Evolutionary conservation across 2,797 vertebrate species (phyloP), one percentile per base, ranked within the genome.

Genomic region (Anisognathus igniventris): DNA sequence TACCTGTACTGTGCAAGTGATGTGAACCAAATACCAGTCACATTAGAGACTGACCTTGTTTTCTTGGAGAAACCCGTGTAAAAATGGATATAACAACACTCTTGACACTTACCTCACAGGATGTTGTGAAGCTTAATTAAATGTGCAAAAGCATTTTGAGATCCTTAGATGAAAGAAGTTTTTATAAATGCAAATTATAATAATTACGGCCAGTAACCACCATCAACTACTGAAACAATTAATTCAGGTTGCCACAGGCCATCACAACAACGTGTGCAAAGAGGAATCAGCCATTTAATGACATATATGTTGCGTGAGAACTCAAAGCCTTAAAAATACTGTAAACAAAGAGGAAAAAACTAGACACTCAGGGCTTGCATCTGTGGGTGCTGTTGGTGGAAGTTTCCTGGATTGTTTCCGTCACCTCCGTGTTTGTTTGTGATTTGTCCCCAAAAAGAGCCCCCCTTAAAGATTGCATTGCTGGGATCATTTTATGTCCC

Each of bases 111-210:
- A 96, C 95, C 92, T 96, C 91, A 95, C 89, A 96, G 95, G 96
- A 97, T 96, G 87, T 96, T 93, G 95, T 97, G 92, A 92, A 95
- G 95, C 82, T 94, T 96, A 96, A 97, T 96, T 96, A 95, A 96
- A 96, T 91, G 92, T 3, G 64, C 91, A 93, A 90, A 95, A 96
- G 91, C 91, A 95, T 93, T 94, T 62, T 75, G 93, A 97, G 94
- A 96, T 96, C 89, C 92, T 92, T 90, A 96, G 92, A 96, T 97
- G 92, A 97, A 96, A 97, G 95, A 89, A 92, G 95, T 92, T 96
- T 96, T 96, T 95, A 95, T 96, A 96, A 95, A 96, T 97, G 96
- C 82, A 97, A 93, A 97, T 96, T 96, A 96, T 96, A 95, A 96
- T 96, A 96, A 97, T 97, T 96, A 96, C 0, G 42, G 64, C 92